Conservation (phyloP, 1,140 invertebrate genomes). For the Brachionus asplanchnoidis region DNA sequence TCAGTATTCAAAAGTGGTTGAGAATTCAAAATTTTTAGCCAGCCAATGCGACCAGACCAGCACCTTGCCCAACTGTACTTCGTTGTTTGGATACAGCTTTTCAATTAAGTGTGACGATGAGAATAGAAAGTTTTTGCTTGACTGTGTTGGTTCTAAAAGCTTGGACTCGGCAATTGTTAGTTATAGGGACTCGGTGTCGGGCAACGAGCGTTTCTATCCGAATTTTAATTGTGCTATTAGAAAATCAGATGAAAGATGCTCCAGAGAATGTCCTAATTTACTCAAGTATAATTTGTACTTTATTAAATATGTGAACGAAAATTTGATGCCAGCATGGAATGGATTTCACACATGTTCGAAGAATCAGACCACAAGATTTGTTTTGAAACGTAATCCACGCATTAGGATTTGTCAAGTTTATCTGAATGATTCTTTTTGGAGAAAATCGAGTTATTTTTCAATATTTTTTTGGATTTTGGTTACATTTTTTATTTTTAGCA, state of each 20-base stretch:
- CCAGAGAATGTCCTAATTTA: background rate
- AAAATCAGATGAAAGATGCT: background rate
- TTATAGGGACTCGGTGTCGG: background rate
- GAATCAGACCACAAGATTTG: background rate
- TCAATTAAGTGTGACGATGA: background rate
- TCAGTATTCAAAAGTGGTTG: background rate
- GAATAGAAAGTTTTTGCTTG: background rate
- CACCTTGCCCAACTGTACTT: background rate
- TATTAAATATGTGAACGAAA: background rate
- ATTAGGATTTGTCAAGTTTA: background rate
- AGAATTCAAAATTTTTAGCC: background rate
- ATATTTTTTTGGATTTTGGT: background rate
- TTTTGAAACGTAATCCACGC: background rate
- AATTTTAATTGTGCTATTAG: slow-evolving; percentile 1
- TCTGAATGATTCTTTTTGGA: background rate
- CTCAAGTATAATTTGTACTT: background rate
- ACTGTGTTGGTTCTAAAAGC: background rate
- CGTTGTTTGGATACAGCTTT: background rate
- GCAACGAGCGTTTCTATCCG: background rate
- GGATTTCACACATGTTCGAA: background rate
- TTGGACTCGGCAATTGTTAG: background rate
- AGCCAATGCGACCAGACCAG: background rate
- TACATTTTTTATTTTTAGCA: background rate
- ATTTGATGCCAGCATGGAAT: background rate
- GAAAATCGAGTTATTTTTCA: background rate